phyloP scores from a whole-genome alignment of 2,797 vertebrate species.

The Malurus splendens region DNA sequence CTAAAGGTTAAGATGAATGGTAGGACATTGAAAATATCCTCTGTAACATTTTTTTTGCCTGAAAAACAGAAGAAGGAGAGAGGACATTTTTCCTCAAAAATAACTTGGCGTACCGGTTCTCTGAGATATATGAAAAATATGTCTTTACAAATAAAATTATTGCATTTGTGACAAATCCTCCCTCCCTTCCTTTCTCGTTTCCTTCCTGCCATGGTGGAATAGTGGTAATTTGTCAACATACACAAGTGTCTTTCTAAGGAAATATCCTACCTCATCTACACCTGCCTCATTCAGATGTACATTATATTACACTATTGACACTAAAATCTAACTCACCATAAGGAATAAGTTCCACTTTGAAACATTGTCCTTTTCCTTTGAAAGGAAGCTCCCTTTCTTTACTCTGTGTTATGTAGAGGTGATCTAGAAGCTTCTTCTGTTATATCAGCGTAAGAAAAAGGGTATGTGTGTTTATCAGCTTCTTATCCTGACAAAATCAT shows the following conservation, averaged over 20 bases:
- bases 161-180: neutral
- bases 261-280: neutral
- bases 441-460: neutral
- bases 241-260: neutral
- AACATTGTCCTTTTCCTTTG: neutral
- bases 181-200: neutral
- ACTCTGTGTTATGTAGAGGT: neutral
- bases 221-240: neutral
- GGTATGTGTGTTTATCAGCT: rapidly evolving
- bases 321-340: neutral
- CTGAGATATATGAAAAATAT: neutral
- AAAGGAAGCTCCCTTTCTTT: neutral
- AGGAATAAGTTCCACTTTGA: neutral
- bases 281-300: neutral
- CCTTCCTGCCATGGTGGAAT: neutral
- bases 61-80: neutral
- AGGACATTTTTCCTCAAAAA: neutral
- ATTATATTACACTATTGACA: neutral
- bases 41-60: neutral
- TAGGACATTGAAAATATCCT: neutral
- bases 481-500: neutral
- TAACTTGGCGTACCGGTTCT: neutral
- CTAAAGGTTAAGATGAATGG: neutral
- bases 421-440: neutral
- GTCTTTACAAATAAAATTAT: neutral